phyloP scores from a whole-genome alignment of 2,888 invertebrate genomes.

The Galeopsomyia nigrocyanea region DNA sequence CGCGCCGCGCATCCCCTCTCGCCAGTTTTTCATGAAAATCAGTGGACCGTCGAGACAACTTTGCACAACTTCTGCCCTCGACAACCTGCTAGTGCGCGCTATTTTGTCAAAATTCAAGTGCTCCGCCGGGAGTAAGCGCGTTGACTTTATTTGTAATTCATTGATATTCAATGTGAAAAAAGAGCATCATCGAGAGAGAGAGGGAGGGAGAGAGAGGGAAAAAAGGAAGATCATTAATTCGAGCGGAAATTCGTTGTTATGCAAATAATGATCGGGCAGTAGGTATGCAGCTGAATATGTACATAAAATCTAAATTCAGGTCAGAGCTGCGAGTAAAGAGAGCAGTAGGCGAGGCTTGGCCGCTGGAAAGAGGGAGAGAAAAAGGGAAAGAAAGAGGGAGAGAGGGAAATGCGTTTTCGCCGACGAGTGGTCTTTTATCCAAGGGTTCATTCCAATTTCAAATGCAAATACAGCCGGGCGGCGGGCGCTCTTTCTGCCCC shows the following conservation, averaged over 20 bases:
- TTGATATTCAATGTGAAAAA: too few relatives aligned
- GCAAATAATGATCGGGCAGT: slow-evolving; percentile 32
- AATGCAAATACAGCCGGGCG: slow-evolving; percentile 60
- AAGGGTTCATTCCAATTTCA: slow-evolving; percentile 62
- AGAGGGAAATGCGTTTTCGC: slow-evolving; percentile 56
- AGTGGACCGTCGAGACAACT: too few relatives aligned
- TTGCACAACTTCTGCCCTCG: too few relatives aligned
- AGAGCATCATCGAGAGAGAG: too few relatives aligned
- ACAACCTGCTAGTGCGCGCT: too few relatives aligned
- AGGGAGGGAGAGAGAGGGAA: too few relatives aligned
- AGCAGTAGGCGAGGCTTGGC: slow-evolving; percentile 3
- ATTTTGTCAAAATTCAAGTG: too few relatives aligned
- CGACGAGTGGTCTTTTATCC: slow-evolving; percentile 53
- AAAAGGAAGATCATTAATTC: slow-evolving; percentile 20
- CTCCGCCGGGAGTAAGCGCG: too few relatives aligned
- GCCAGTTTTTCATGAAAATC: neutral
- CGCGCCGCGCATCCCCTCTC: too few relatives aligned
- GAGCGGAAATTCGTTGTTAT: slow-evolving; percentile 36
- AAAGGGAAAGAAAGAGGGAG: slow-evolving; percentile 54
- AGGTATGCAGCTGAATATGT: slow-evolving; percentile 26
- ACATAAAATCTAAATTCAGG: slow-evolving; percentile 45
- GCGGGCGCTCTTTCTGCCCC: slow-evolving; percentile 47
- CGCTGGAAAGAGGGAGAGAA: slow-evolving; percentile 42
- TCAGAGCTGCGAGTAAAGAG: slow-evolving; percentile 20
- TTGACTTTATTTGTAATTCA: too few relatives aligned